Percentiles rank a stretch among this genome's conserved stretches.
Conservation (phyloP, 2,797 vertebrate genomes). For the Enteromius argenteus region DNA sequence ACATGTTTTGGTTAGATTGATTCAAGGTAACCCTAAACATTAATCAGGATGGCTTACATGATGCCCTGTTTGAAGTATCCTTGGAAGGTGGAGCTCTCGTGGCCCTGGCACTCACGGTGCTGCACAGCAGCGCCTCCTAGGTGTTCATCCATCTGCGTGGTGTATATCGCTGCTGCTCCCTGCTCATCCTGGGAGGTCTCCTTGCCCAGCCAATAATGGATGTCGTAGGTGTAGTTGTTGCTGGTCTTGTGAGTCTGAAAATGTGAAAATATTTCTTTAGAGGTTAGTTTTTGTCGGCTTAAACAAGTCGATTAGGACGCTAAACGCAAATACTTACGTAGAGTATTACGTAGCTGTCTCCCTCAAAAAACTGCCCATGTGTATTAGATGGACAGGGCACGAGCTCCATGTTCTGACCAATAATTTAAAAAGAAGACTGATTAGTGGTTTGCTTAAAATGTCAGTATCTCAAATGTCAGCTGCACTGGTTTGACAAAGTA, state of each 20-base stretch:
- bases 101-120: conserved; percentile 83
- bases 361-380: conserved; percentile 84
- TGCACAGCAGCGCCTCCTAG: conserved; percentile 82
- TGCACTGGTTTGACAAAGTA: neutral
- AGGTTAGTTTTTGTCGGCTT: neutral
- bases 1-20: neutral
- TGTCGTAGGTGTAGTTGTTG: conserved; percentile 78
- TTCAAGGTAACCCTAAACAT: neutral
- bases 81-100: conserved; percentile 82
- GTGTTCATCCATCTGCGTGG: conserved; percentile 83
- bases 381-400: conserved; percentile 80
- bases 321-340: conserved; percentile 73
- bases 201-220: conserved; percentile 88
- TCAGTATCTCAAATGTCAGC: neutral
- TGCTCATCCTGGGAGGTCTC: conserved; percentile 84
- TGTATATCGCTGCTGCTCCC: conserved; percentile 85
- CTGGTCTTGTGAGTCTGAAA: conserved; percentile 80
- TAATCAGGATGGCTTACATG: conserved; percentile 73
- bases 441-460: conserved; percentile 23
- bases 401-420: conserved; percentile 83
- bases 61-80: conserved; percentile 87
- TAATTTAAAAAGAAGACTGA: conserved; percentile 33
- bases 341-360: conserved; percentile 86
- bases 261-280: neutral
- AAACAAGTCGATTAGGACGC: neutral